phyloP scores from a whole-genome alignment of 1,140 invertebrate genomes.

The Spodoptera frugiperda region DNA sequence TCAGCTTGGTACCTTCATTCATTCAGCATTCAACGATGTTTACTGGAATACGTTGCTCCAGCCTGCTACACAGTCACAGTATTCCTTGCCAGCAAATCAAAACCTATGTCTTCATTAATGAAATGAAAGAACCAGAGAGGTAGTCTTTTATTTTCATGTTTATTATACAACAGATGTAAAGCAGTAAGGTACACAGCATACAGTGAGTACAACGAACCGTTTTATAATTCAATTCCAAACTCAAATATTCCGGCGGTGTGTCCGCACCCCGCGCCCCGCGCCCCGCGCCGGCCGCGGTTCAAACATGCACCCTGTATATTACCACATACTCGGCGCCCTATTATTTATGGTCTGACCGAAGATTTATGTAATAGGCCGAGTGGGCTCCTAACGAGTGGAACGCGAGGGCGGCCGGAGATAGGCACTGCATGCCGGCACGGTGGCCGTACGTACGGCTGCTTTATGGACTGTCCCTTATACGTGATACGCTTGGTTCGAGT shows the following conservation, averaged over 20 bases:
- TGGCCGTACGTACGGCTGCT: background rate
- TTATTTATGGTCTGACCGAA: slow-evolving; percentile 35
- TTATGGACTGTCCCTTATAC: background rate
- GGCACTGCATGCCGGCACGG: slow-evolving; percentile 11
- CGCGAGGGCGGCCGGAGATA: slow-evolving; percentile 24
- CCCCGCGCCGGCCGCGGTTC: too few species aligned
- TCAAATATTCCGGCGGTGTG: background rate
- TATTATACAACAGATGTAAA: too few species aligned
- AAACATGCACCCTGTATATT: slow-evolving; percentile 23
- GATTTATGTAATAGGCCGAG: slow-evolving; percentile 39
- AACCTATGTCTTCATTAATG: too few species aligned
- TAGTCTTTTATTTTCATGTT: too few species aligned
- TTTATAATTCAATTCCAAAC: background rate
- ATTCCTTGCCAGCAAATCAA: too few species aligned
- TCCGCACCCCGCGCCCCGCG: too few species aligned
- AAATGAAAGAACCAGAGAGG: too few species aligned
- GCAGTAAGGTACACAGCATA: too few species aligned
- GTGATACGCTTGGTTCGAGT: background rate
- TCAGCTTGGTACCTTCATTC: too few species aligned
- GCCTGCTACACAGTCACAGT: too few species aligned
- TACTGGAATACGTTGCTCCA: too few species aligned
- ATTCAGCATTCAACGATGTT: too few species aligned
- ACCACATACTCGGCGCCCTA: slow-evolving; percentile 25
- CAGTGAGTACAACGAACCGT: background rate
- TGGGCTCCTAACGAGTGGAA: slow-evolving; percentile 15